phyloP scores from a whole-genome alignment of 2,797 vertebrate genomes.

The Enteromius treurensis region DNA sequence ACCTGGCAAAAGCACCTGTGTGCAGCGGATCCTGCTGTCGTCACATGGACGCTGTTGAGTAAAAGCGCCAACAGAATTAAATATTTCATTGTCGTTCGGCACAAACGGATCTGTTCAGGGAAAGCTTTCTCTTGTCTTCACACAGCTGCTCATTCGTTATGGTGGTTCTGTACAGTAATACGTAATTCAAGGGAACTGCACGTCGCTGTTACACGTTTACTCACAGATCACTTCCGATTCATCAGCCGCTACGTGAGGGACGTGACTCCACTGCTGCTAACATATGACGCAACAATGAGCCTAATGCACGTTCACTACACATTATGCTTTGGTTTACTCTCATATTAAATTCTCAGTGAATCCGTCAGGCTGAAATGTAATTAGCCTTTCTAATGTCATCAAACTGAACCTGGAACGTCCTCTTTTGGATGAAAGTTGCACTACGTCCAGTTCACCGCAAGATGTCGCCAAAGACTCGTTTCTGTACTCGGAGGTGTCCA shows the following conservation, averaged over 20 bases:
- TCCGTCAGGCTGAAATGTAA: background rate
- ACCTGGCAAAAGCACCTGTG: constrained; percentile 85
- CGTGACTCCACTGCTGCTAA: constrained; percentile 24
- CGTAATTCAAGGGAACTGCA: background rate
- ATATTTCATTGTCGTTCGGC: constrained; percentile 58
- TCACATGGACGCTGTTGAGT: constrained; percentile 42
- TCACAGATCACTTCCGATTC: constrained; percentile 43
- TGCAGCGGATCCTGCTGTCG: constrained; percentile 60
- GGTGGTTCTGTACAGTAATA: background rate
- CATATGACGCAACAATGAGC: background rate
- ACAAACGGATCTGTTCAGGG: background rate
- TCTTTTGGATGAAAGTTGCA: background rate
- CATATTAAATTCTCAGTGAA: background rate
- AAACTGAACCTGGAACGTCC: background rate
- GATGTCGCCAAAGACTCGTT: constrained; percentile 29
- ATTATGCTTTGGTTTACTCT: background rate
- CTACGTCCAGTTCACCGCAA: background rate
- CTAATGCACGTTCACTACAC: background rate
- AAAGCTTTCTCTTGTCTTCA: background rate
- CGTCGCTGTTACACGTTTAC: constrained; percentile 11
- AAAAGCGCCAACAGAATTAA: constrained; percentile 10
- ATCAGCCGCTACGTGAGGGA: constrained; percentile 46
- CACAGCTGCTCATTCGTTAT: background rate
- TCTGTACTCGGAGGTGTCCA: background rate
- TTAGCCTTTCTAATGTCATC: background rate